Base-by-base conservation (phyloP, 2,888 invertebrate genomes). In the Limnephilus auricula region DNA sequence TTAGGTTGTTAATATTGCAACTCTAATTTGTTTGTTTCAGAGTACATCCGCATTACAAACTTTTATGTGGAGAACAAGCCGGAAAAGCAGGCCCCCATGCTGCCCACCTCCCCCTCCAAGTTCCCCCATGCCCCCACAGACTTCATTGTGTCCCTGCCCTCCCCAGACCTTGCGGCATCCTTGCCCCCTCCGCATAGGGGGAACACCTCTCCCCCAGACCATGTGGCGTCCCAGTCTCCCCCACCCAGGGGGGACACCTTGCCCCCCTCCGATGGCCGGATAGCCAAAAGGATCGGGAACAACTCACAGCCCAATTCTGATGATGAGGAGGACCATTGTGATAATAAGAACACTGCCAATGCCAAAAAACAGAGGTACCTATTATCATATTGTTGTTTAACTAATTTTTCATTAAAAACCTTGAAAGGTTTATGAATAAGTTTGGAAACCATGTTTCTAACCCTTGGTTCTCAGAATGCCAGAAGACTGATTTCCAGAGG, bases 251-350 rank as follows among this genome's bases (percentile, higher is more conserved):
- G 2, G 15, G 18, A 32, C 30, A 80, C 30, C 18, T 80, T 31
- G 6, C 30, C 32, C 15, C 80, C 32, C 13, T 32, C 82, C 25
- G 82, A 82, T 2, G 25, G 82, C 25, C 32, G 82, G n/a, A 82
- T 34, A 34, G 6, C 82, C 34, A 82, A 82, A 34, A 82, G 82
- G 32, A 82, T 34, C 2, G 82, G 82, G 34, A 34, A 82, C 25
- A 18, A 82, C 34, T 82, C 82, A 9, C 82, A 37, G 25, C 9
- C 34, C 25, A 82, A 32, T 32, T 82, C 82, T 25, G 82, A 82
- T 25, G 82, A 82, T 82, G 82, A 82, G 37, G 82, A 82, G 25
- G 82, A 82, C 32, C 18, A 32, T 37, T 82, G 12, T 18, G 82
- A 82, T n/a, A 32, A 37, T 82, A 82, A 82, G 37, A 34, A 34